Percentiles rank a stretch among this genome's conserved stretches.
Conservation (phyloP, 2,888 invertebrate genomes). For the Drosophila niveifrons region DNA sequence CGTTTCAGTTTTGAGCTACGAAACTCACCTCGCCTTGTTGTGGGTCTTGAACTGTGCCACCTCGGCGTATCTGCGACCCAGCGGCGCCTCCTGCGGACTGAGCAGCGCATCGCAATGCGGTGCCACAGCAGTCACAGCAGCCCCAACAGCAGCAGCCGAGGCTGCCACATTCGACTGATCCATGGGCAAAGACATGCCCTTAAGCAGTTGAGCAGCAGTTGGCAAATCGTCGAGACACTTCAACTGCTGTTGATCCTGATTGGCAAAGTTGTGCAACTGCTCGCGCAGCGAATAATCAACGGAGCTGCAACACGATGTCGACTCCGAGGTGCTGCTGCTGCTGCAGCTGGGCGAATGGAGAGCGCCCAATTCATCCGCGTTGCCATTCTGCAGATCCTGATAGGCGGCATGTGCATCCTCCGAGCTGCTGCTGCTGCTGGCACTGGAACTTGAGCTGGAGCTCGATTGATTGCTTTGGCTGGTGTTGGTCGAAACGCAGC, state of each 20-base stretch:
- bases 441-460: slow-evolving; percentile 31
- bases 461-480: slow-evolving; percentile 76
- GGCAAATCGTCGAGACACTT: slow-evolving; percentile 42
- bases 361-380: slow-evolving; percentile 62
- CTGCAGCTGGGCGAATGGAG: slow-evolving; percentile 51
- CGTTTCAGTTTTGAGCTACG: neutral
- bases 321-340: slow-evolving; percentile 48
- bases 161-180: slow-evolving; percentile 30
- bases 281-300: slow-evolving; percentile 84
- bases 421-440: slow-evolving; percentile 54
- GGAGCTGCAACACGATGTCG: slow-evolving; percentile 82
- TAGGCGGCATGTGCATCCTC: slow-evolving; percentile 80
- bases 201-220: slow-evolving; percentile 54
- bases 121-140: slow-evolving; percentile 30
- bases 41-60: slow-evolving; percentile 85
- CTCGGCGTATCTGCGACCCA: slow-evolving; percentile 85
- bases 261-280: slow-evolving; percentile 84
- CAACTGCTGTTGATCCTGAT: slow-evolving; percentile 50
- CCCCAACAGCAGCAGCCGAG: slow-evolving; percentile 22
- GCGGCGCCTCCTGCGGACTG: slow-evolving; percentile 85
- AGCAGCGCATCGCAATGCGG: slow-evolving; percentile 81
- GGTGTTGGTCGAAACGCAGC: slow-evolving; percentile 80
- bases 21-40: slow-evolving; percentile 71
- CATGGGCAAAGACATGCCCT: slow-evolving; percentile 59
- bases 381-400: slow-evolving; percentile 84